Evolutionary conservation across 2,888 invertebrate genomes (phyloP), one percentile per base, ranked within the genome.

Genomic region (Plutella xylostella): DNA sequence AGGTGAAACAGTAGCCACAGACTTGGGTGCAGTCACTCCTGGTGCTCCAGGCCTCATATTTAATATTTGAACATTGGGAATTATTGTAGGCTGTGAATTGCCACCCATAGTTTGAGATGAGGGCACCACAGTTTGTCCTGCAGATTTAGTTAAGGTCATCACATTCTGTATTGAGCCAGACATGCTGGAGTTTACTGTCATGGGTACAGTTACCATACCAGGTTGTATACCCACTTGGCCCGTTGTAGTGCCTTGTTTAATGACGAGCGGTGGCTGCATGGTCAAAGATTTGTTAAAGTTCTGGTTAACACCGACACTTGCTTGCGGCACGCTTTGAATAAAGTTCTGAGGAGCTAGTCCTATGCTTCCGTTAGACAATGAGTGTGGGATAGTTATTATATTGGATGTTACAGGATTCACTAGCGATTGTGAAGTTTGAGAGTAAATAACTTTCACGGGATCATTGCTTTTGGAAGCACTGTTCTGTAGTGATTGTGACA

Each of bases 31-130:
- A 50, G 88, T 86, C 56, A 89, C 86, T 19, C 64, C 58, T 39
- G 92, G 90, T 49, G 89, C 86, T 50, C 89, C 90, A 44, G 92
- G 90, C 56, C 94, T 87, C 86, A 93, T 92, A 74, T 94, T 94
- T 57, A 94, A 86, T 65, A 95, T 92, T 77, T 93, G 92, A 61
- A 95, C 92, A 78, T 92, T 92, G 45, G 91, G 90, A 53, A 91
- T 74, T 47, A 88, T 85, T 4, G 85, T 83, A 55, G 89, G 88
- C 57, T 90, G 89, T 49, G 79, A 85, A 56, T 87, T 86, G 51
- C 85, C 80, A 50, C 89, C 86, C 53, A 89, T 70, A 56, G 86
- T 85, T 63, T 88, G 89, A 57, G 89, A 84, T 51, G 88, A 86
- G 52, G 85, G 85, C 19, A 85, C 80, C 7, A 78, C 78, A 58